Percentiles rank a stretch among this genome's conserved stretches.
phyloP scores from a whole-genome alignment of 1,140 invertebrate genomes.

The Drosophila saltans region DNA sequence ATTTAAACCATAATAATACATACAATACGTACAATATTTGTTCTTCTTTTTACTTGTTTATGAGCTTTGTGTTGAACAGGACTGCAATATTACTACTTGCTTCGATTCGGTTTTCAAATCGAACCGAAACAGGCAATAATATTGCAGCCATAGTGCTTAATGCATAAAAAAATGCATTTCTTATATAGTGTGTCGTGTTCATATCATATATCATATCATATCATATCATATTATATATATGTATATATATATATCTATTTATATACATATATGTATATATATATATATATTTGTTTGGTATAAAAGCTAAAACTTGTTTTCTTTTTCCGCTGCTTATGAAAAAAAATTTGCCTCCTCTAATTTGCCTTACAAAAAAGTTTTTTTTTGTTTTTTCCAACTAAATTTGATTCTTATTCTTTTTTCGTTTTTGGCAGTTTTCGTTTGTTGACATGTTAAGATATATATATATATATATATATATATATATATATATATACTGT shows the following conservation, averaged over 20 bases:
- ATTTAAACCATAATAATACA: slow-evolving; percentile 72
- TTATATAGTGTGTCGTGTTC: slow-evolving; percentile 80
- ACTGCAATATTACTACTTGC: neutral
- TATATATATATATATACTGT: slow-evolving; percentile 33
- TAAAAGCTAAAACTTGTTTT: slow-evolving; percentile 71
- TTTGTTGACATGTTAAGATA: slow-evolving; percentile 60
- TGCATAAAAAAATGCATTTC: slow-evolving; percentile 74
- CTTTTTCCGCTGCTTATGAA: slow-evolving; percentile 61
- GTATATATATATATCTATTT: slow-evolving; percentile 27
- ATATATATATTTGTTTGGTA: slow-evolving; percentile 44
- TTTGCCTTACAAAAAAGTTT: slow-evolving; percentile 50
- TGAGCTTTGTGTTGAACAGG: slow-evolving; percentile 55
- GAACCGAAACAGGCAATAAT: neutral
- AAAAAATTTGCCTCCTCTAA: slow-evolving; percentile 45
- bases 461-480: slow-evolving; percentile 35
- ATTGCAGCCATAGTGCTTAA: slow-evolving; percentile 46
- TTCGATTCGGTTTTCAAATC: neutral
- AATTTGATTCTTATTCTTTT: slow-evolving; percentile 41
- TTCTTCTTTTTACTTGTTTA: slow-evolving; percentile 47
- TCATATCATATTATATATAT: neutral
- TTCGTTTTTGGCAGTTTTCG: slow-evolving; percentile 75
- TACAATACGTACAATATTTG: slow-evolving; percentile 70
- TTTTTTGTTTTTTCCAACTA: slow-evolving; percentile 11
- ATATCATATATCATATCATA: slow-evolving; percentile 26
- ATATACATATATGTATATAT: slow-evolving; percentile 7